Evolutionary conservation across 1,140 invertebrate genomes (phyloP).

Genomic region (Scaptodrosophila lebanonensis): DNA sequence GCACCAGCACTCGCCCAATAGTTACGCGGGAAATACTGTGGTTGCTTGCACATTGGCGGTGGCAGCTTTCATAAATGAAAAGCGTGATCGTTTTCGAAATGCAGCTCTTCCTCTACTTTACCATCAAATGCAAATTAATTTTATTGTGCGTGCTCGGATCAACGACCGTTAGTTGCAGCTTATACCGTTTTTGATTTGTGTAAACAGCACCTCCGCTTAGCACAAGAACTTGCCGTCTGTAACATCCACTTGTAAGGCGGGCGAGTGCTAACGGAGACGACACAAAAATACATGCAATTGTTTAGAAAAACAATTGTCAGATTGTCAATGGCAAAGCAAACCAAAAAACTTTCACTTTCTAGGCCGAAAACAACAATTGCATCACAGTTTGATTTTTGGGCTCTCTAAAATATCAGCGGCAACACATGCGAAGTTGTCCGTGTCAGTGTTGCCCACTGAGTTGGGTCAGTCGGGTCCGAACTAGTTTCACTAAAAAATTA

Average conservation of each 20-base stretch:
- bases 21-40: conserved; percentile 23
- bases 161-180: too few relatives aligned
- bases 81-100: conserved; percentile 11
- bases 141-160: too few relatives aligned
- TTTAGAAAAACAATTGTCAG: conserved; percentile 8
- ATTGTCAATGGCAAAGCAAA: conserved; percentile 30
- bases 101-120: neutral
- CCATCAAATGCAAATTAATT: neutral
- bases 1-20: conserved; percentile 26
- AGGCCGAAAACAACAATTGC: conserved; percentile 55
- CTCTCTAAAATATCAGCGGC: conserved; percentile 8
- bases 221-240: neutral
- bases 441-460: too few relatives aligned
- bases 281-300: neutral
- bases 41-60: conserved; percentile 44
- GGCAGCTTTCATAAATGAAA: too few relatives aligned
- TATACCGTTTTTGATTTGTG: too few relatives aligned
- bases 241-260: neutral
- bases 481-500: too few relatives aligned
- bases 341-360: conserved; percentile 55
- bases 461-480: too few relatives aligned
- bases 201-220: neutral
- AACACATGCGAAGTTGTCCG: neutral
- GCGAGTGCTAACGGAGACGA: neutral
- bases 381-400: conserved; percentile 41